phyloP scores from a whole-genome alignment of 2,797 vertebrate species.

The Megalops cyprinoides region DNA sequence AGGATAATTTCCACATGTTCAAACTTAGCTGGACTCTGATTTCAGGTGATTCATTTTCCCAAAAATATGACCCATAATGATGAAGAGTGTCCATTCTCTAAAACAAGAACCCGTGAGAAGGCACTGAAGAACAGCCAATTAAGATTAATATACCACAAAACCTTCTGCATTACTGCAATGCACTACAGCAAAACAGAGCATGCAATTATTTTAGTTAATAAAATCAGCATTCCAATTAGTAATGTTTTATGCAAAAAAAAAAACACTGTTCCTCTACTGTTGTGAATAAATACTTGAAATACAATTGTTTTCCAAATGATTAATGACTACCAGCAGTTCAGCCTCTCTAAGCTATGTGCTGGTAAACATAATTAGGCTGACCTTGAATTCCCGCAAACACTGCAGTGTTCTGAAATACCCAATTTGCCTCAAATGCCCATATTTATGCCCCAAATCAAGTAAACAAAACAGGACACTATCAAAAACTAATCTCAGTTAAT shows the following conservation, averaged over 20 bases:
- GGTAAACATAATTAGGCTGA: conserved; percentile 3
- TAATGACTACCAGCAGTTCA: conserved; percentile 5
- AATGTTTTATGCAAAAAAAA: conserved; percentile 14
- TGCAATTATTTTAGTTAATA: conserved; percentile 7
- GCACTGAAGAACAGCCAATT: neutral
- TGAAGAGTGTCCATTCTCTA: neutral
- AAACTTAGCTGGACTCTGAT: neutral
- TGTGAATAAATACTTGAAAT: neutral
- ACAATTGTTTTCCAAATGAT: conserved; percentile 2
- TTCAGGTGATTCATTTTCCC: neutral
- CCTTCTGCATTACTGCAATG: neutral
- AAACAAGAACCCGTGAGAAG: neutral
- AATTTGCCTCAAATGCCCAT: neutral
- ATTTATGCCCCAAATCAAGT: neutral
- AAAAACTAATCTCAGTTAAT: neutral
- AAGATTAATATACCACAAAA: neutral
- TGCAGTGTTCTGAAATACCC: neutral
- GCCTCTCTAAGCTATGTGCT: neutral
- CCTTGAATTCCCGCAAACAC: neutral
- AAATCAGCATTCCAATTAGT: neutral
- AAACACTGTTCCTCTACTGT: neutral
- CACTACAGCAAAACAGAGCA: neutral
- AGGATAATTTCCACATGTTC: neutral
- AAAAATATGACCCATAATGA: neutral
- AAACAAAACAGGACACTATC: neutral